Evolutionary conservation across 2,888 invertebrate genomes (phyloP), one percentile per base, ranked within the genome.

Genomic region (Agrotis exclamationis): DNA sequence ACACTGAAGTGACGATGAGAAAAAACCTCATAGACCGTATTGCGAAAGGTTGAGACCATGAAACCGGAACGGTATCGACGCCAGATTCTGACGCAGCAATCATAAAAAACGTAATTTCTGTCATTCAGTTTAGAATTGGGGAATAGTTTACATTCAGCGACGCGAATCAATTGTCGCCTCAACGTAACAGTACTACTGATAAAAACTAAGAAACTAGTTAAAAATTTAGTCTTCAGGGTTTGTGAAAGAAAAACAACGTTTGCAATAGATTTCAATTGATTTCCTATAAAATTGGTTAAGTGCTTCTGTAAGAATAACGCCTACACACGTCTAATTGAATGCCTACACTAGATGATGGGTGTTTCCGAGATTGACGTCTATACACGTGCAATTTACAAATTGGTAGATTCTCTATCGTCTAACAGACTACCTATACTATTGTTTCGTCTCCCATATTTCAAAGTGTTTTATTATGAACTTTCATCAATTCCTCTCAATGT

Each of bases 1-100:
- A 70, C 73, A 58, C 56, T 56, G 51, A 74, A 76, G 74, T 83
- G 85, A 77, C 86, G 78, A 89, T 89, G 80, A 79, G 79, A 78
- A 85, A 85, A 83, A 76, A 81, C 68, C 70, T 76, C 74, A 65
- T 76, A 74, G 65, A 68, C 77, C 63, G 80, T 84, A 80, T 81
- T 84, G 65, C 64, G 73, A 77, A 84, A 80, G 79, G 84, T 80
- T 84, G 74, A 44, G 82, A 64, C 58, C 78, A 63, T 50, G 72
- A 48, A 66, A 82, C 84, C 85, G 76, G 77, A 79, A 82, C 86
- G 76, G 62, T 65, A 76, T 72, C 72, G 68, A n/a, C 47, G 28
- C 63, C 62, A 70, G 59, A 76, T 76, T 51, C 57, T 69, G 63
- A 63, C 69, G 72, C 28, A 18, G 20, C 33, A n/a, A 6, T 68